These are phyloP conservation scores for Felis catus DNA, from an alignment of 2,113 vertebrate genomes.

Conservation along the genomic window DNA sequence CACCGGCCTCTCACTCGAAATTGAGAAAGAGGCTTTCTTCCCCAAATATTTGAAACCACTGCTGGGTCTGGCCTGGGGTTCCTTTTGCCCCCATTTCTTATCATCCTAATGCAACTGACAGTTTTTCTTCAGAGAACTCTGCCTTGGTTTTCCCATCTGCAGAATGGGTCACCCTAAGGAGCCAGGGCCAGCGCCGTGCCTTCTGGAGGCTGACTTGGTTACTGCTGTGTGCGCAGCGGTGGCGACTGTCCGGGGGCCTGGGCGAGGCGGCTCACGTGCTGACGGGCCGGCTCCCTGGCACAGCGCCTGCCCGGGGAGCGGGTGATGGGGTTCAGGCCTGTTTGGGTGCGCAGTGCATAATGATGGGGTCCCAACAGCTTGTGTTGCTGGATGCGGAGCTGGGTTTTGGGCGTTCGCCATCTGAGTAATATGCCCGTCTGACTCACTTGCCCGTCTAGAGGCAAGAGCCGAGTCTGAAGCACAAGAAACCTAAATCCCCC, in stretches of 20 bases:
- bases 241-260: background rate
- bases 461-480: background rate
- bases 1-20: background rate
- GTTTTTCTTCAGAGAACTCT: background rate
- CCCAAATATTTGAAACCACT: background rate
- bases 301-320: background rate
- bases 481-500: background rate
- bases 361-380: background rate
- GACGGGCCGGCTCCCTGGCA: background rate
- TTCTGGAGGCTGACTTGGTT: background rate
- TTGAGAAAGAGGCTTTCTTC: background rate
- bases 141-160: background rate
- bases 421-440: background rate
- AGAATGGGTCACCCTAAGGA: background rate
- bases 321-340: conserved; percentile 43
- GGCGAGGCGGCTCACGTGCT: background rate
- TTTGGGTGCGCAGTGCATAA: background rate
- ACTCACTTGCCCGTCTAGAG: background rate
- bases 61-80: background rate
- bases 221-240: too few species aligned
- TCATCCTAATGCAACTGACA: background rate
- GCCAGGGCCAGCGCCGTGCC: accelerated
- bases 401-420: background rate
- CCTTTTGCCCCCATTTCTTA: background rate
- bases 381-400: background rate